These are phyloP conservation scores for Ariolimax columbianus DNA, from an alignment of 2,888 invertebrate species.

Conservation along the genomic window DNA sequence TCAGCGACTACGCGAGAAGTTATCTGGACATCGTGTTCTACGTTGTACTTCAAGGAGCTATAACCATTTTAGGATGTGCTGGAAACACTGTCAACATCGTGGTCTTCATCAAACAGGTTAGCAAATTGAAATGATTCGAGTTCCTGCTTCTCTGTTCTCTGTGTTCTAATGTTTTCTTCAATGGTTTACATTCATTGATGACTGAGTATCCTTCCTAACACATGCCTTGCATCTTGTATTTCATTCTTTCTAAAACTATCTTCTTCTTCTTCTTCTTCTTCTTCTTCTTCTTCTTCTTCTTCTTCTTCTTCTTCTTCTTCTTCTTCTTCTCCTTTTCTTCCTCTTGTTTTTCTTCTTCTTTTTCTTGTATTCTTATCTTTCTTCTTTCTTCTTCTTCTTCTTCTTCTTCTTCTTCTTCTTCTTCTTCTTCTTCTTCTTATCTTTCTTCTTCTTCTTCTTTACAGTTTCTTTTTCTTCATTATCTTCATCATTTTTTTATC, in stretches of 20 bases:
- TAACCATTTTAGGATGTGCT: not conserved
- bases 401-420: no score
- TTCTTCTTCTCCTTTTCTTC: no score
- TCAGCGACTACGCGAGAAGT: not conserved
- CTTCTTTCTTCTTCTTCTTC: no score
- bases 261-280: not conserved
- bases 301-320: no score
- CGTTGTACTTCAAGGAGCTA: not conserved
- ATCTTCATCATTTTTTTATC: no score
- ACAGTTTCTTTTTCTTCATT: no score
- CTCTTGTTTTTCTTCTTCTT: no score
- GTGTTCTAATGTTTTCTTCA: not conserved
- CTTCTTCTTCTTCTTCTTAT: no score
- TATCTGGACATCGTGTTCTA: conserved; percentile 12
- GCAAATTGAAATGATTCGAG: not conserved
- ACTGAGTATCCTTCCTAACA: not conserved
- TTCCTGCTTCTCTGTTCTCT: not conserved
- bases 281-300: not conserved
- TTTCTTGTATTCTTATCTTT: no score
- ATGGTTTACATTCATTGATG: not conserved
- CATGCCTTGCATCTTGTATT: not conserved
- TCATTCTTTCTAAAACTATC: not conserved
- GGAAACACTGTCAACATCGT: not conserved
- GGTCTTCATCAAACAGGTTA: not conserved
- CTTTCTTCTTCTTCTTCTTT: no score